A percentile compares a stretch with the other conserved stretches of the same genome.
Evolutionary conservation across 2,113 vertebrate species (phyloP).

Genomic region (Epinephelus moara): DNA sequence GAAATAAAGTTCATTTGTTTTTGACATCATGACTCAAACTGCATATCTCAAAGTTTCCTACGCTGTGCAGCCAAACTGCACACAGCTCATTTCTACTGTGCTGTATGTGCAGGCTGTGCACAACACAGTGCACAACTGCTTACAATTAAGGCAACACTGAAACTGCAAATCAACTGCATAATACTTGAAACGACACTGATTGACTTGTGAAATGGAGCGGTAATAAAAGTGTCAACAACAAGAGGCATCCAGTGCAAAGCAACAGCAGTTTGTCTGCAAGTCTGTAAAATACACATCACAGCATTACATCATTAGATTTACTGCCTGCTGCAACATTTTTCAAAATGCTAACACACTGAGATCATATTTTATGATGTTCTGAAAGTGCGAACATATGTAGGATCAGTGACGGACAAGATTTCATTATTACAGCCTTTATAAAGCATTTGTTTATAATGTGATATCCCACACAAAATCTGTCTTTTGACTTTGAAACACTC

Average conservation of each 20-base stretch:
- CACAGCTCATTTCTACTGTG: too few species aligned
- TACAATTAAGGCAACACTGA: neutral
- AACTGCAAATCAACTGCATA: neutral
- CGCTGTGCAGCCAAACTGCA: too few species aligned
- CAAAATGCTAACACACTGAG: neutral
- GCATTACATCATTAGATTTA: neutral
- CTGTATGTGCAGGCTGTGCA: too few species aligned
- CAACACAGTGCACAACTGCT: too few species aligned
- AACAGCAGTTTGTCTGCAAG: neutral
- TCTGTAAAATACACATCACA: neutral
- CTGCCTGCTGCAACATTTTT: neutral
- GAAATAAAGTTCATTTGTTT: too few species aligned
- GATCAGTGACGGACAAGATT: too few species aligned
- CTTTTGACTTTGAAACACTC: neutral
- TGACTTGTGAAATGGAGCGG: neutral
- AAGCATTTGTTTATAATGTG: neutral
- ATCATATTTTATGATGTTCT: constrained; percentile 10
- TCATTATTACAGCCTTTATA: too few species aligned
- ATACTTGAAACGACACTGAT: neutral
- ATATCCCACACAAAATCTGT: neutral
- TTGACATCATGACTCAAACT: too few species aligned
- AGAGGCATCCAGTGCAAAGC: neutral
- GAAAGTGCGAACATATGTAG: neutral
- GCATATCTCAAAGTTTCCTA: too few species aligned
- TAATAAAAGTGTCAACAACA: neutral